Conservation (phyloP, 2,113 vertebrate species). For the Strix uralensis region DNA sequence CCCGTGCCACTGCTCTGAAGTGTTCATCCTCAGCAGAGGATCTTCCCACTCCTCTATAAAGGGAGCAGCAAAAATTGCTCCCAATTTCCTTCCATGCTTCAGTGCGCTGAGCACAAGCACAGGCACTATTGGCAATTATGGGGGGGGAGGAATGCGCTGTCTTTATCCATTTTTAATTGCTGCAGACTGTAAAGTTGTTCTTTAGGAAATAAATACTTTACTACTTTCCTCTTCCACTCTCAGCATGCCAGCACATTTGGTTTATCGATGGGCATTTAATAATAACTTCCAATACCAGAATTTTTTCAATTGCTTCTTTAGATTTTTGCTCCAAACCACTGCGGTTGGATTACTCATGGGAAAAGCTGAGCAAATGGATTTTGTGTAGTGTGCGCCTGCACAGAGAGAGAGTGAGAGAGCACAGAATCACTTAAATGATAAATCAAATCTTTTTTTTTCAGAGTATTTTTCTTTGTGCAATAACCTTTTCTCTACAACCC, state of each 20-base stretch:
- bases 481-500: slow-evolving; percentile 24
- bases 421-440: slow-evolving; percentile 34
- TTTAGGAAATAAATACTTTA: slow-evolving; percentile 73
- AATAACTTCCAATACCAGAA: slow-evolving; percentile 71
- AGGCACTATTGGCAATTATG: slow-evolving; percentile 19
- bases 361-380: slow-evolving; percentile 75
- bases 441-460: neutral
- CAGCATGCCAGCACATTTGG: slow-evolving; percentile 50
- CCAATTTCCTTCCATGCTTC: slow-evolving; percentile 17
- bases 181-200: slow-evolving; percentile 65
- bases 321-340: slow-evolving; percentile 68
- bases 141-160: neutral
- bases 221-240: slow-evolving; percentile 58
- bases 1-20: neutral
- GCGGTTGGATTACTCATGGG: slow-evolving; percentile 66
- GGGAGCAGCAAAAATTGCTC: slow-evolving; percentile 16
- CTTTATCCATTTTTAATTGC: slow-evolving; percentile 80
- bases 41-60: neutral
- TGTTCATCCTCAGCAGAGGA: neutral
- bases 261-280: slow-evolving; percentile 75
- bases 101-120: neutral
- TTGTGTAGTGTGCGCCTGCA: neutral
- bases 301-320: slow-evolving; percentile 71
- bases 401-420: neutral
- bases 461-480: slow-evolving; percentile 8